Evolutionary conservation across 2,888 invertebrate genomes (phyloP), one percentile per base, ranked within the genome.

Genomic region (Ormyrus rosae): DNA sequence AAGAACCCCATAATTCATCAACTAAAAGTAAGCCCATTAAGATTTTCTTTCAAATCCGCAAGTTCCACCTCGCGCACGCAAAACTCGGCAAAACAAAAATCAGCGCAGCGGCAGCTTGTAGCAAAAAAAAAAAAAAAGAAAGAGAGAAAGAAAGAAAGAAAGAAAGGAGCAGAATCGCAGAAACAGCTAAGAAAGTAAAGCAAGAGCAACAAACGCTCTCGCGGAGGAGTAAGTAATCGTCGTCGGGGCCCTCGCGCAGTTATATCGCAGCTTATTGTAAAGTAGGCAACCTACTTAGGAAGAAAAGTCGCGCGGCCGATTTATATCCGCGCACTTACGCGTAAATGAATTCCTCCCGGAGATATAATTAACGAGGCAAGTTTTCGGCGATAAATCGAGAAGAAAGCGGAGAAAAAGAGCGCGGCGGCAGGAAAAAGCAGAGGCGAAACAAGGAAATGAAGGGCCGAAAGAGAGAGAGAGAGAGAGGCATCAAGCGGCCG

Each of bases 331-430:
- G 55, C 65, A 72, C 65, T 78, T 56, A 76, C 74, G 81, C 74
- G 82, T 79, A 82, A 86, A 85, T 84, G 81, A 85, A 84, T 84
- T 84, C 82, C 82, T 83, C 83, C 71, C 48, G 9, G 56, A 71
- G 84, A 80, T 81, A 84, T 85, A 85, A 86, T 85, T 85, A 84
- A 86, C 84, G 84, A 82, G 84, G 63, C 82, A 85, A 85, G 83
- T 86, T 86, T 84, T 82, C 78, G 82, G 83, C 83, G 74, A 84
- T 85, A 85, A 85, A 83, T 82, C 82, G 82, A 70, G 80, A 60
- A 68, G 67, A 71, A 80, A 70, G 50, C 65, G 45, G 51, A 48
- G 61, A 6, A 13, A 13, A 11, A 50, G 4, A 65, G 34, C 2
- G 19, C 10, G 19, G 5, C 9, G 72, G 67, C 58, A 56, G 56